Evolutionary conservation across 2,797 vertebrate species (phyloP).

Genomic region (Menidia menidia): DNA sequence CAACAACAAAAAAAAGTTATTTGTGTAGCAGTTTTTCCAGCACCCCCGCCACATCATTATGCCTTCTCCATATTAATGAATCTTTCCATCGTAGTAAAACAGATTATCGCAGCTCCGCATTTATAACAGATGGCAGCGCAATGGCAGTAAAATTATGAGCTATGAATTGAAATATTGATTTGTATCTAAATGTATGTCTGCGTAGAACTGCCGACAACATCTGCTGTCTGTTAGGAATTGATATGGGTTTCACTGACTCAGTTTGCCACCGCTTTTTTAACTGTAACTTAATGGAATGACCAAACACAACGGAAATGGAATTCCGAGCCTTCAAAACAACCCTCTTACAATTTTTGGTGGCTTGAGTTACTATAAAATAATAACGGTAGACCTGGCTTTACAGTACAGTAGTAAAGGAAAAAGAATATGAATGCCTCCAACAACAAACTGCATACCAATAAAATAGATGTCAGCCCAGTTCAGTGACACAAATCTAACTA

Average conservation of each 20-base stretch:
- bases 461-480: background rate
- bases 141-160: conserved; percentile 67
- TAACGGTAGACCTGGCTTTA: conserved; percentile 4
- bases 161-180: conserved; percentile 73
- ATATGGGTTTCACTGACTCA: conserved; percentile 51
- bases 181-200: conserved; percentile 43
- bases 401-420: conserved; percentile 10
- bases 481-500: background rate
- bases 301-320: conserved; percentile 21
- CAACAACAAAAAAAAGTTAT: conserved; percentile 14
- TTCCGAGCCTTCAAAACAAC: conserved; percentile 1
- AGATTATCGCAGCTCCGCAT: conserved; percentile 65
- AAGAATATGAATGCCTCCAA: background rate
- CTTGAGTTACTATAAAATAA: conserved; percentile 17
- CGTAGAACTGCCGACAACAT: conserved; percentile 64
- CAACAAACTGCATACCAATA: too few species aligned
- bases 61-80: conserved; percentile 69
- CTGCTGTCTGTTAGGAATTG: conserved; percentile 53
- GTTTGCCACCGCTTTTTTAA: conserved; percentile 44
- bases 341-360: background rate
- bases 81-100: conserved; percentile 67
- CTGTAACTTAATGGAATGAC: conserved; percentile 36
- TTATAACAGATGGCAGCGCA: conserved; percentile 65
- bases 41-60: conserved; percentile 36
- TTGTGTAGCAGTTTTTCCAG: conserved; percentile 31